phyloP scores from a whole-genome alignment of 2,888 invertebrate genomes.

The Platycheirus rosarum region DNA sequence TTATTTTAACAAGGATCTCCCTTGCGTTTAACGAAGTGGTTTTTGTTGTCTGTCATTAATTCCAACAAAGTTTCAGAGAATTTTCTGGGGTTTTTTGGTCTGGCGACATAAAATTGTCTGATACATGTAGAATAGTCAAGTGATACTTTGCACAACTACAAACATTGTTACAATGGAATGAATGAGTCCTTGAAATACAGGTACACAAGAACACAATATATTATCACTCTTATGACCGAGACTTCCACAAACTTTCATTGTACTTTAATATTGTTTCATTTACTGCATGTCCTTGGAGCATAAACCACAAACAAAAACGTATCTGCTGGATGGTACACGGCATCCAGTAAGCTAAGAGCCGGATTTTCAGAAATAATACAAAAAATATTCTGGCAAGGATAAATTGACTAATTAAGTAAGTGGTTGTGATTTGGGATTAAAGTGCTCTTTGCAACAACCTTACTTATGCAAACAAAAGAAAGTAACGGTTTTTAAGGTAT shows the following conservation, averaged over 20 bases:
- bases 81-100: conserved; percentile 39
- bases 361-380: too few species aligned
- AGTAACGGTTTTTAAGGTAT: too few species aligned
- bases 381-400: too few species aligned
- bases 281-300: neutral
- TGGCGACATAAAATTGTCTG: conserved; percentile 11
- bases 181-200: conserved; percentile 16
- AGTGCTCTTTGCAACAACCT: too few species aligned
- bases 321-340: too few species aligned
- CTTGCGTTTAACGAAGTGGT: conserved; percentile 62
- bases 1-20: conserved; percentile 28
- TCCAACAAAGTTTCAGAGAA: conserved; percentile 60
- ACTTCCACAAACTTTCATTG: neutral
- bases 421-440: too few species aligned
- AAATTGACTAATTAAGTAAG: neutral
- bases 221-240: neutral
- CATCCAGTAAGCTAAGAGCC: too few species aligned
- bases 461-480: too few species aligned
- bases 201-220: neutral
- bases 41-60: conserved; percentile 76
- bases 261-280: neutral
- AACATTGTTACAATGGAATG: conserved; percentile 10
- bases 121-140: conserved; percentile 27
- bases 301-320: neutral
- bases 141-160: neutral